Evolutionary conservation across 2,797 vertebrate genomes (phyloP).

Genomic region (Cryptoprocta ferox): DNA sequence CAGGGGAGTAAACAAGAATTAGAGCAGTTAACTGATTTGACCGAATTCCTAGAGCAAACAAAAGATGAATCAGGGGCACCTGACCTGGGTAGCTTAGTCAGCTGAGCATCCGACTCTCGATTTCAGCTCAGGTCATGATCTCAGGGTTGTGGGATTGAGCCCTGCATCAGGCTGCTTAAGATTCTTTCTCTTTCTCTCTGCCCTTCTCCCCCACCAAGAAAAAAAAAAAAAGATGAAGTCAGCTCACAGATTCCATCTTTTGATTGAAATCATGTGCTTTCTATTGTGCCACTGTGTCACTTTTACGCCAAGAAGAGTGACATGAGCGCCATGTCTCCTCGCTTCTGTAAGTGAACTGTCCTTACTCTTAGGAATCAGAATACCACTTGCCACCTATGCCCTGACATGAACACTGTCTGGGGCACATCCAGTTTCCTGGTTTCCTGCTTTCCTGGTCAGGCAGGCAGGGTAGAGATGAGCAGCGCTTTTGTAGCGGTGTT

Average conservation of each 20-base stretch:
- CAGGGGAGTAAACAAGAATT: background rate
- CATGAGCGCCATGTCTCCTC: background rate
- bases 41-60: background rate
- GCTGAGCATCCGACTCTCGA: too few relatives aligned
- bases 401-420: background rate
- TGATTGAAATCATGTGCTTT: background rate
- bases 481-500: background rate
- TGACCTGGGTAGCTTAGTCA: too few relatives aligned
- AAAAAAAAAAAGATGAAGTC: background rate
- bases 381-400: background rate
- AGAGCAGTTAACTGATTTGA: background rate
- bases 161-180: too few relatives aligned
- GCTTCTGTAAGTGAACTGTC: background rate
- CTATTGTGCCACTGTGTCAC: background rate
- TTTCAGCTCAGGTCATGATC: too few relatives aligned
- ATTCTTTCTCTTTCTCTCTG: too few relatives aligned
- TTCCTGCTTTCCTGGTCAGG: background rate
- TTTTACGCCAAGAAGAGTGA: background rate
- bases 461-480: background rate
- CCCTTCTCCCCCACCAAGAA: too few relatives aligned
- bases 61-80: background rate
- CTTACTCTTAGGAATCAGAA: background rate
- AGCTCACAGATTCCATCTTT: background rate
- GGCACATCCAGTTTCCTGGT: background rate
- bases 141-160: too few relatives aligned